Conservation (phyloP, 2,113 vertebrate genomes). For the Lagenorhynchus albirostris region DNA sequence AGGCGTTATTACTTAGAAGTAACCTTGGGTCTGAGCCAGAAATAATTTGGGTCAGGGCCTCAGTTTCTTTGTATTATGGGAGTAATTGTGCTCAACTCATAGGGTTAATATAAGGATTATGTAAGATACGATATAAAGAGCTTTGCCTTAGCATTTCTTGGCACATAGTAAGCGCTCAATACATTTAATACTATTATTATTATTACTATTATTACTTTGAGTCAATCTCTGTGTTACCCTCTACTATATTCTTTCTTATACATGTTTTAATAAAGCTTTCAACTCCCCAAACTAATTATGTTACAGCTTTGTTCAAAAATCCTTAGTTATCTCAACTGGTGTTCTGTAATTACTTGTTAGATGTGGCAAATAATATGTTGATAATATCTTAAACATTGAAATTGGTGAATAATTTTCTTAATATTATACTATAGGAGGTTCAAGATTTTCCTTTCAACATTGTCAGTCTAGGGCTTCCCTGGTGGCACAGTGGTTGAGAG, state of each 20-base stretch:
- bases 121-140: neutral
- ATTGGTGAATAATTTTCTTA: neutral
- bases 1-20: neutral
- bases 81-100: neutral
- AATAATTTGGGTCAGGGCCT: neutral
- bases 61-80: conserved; percentile 6
- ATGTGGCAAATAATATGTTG: neutral
- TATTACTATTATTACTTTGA: neutral
- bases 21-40: neutral
- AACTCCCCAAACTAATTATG: neutral
- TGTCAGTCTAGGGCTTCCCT: neutral
- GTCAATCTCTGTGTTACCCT: neutral
- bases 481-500: too few species aligned
- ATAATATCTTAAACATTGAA: conserved; percentile 39
- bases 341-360: neutral
- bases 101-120: neutral
- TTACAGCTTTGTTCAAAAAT: neutral
- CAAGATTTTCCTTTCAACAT: neutral
- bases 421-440: neutral
- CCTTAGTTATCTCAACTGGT: neutral
- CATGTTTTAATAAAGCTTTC: neutral
- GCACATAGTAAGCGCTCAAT: neutral
- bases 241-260: conserved; percentile 6
- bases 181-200: neutral
- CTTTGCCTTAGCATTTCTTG: neutral